Evolutionary conservation across 2,888 invertebrate species (phyloP).

Genomic region (Noctuana brunneofusca): DNA sequence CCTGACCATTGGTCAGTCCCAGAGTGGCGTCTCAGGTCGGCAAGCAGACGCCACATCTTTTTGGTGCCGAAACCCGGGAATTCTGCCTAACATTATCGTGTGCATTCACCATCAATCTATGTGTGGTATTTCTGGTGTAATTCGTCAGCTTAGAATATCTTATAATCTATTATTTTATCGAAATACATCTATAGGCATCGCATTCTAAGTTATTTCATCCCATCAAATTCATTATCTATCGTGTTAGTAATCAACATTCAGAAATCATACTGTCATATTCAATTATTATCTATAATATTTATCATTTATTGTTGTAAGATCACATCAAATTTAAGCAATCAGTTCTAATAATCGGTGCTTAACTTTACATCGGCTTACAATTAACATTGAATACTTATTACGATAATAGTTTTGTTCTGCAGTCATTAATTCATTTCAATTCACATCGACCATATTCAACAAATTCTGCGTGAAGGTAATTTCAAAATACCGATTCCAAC

Average conservation of each 20-base stretch:
- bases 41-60: not conserved
- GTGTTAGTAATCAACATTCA: not conserved
- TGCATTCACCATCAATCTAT: slow-evolving; percentile 3
- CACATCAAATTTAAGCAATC: slow-evolving; percentile 4
- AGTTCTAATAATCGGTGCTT: not conserved
- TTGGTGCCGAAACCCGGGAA: slow-evolving; percentile 8
- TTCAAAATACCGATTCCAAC: not conserved
- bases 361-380: not conserved
- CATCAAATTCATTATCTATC: not conserved
- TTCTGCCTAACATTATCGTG: not conserved
- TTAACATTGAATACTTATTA: not conserved
- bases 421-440: not conserved
- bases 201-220: not conserved
- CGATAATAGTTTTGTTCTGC: not conserved
- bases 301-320: not conserved
- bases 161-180: not conserved
- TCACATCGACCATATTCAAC: not conserved
- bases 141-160: not conserved
- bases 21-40: not conserved
- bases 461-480: not conserved
- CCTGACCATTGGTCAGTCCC: slow-evolving; percentile 7
- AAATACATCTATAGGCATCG: not conserved
- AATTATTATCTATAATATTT: not conserved
- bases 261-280: not conserved
- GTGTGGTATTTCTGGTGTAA: not conserved